Percentiles rank a stretch among this genome's conserved stretches.
Conservation (phyloP, 1,140 invertebrate genomes). For the Apolygus lucorum region DNA sequence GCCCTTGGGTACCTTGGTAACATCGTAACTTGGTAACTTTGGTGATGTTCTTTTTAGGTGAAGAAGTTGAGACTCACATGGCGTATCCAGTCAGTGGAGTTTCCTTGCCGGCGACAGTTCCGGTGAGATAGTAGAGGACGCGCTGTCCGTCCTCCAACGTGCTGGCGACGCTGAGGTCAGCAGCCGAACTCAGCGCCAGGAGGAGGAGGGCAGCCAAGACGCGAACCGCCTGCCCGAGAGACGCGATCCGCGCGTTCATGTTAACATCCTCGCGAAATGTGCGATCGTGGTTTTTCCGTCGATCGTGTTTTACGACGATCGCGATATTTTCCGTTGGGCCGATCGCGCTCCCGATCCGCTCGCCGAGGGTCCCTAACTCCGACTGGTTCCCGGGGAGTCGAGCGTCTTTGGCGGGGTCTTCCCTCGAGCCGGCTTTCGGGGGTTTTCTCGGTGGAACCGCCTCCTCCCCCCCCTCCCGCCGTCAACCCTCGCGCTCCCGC, state of each 20-base stretch:
- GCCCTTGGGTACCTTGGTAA: no score
- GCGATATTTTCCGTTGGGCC: neutral
- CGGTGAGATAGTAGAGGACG: neutral
- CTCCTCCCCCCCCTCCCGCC: neutral
- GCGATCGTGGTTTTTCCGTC: neutral
- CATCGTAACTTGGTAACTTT: no score
- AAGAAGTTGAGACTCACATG: neutral
- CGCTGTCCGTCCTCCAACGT: conserved; percentile 4
- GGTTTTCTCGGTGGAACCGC: neutral
- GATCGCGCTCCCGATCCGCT: neutral
- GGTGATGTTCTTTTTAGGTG: neutral
- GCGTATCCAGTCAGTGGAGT: neutral
- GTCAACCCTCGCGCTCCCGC: neutral
- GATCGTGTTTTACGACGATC: neutral
- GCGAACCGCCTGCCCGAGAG: neutral
- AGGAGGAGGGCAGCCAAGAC: neutral
- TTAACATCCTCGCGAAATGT: neutral
- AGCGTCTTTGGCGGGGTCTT: neutral
- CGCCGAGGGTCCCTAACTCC: neutral
- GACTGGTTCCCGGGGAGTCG: neutral
- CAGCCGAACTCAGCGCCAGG: neutral
- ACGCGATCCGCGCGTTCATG: conserved; percentile 7
- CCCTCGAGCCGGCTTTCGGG: neutral
- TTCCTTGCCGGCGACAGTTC: neutral
- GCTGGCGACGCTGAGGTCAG: conserved; percentile 6